These are phyloP conservation scores for Drosophila sp. DNA, from an alignment of 1,140 invertebrate species.

Conservation along the genomic window DNA sequence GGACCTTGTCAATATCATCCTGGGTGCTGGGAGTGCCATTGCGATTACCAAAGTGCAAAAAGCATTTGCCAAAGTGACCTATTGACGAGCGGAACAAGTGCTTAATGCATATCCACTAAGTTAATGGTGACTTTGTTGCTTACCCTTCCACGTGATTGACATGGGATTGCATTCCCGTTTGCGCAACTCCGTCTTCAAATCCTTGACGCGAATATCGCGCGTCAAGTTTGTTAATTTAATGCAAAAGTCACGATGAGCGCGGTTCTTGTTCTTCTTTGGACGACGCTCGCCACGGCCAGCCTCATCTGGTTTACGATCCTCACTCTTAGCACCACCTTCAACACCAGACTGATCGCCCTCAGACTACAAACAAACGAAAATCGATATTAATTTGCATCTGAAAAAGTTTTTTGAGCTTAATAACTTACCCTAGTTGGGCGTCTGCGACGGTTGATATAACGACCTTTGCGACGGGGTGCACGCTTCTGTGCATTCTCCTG, in stretches of 20 bases:
- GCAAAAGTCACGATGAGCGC: conserved; percentile 84
- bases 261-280: conserved; percentile 64
- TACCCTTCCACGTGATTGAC: conserved; percentile 85
- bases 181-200: conserved; percentile 85
- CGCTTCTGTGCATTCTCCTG: conserved; percentile 74
- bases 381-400: too few relatives aligned
- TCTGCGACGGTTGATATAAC: conserved; percentile 72
- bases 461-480: conserved; percentile 69
- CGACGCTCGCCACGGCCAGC: conserved; percentile 62
- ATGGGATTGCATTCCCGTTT: conserved; percentile 86
- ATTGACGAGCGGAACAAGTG: neutral
- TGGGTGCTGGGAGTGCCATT: conserved; percentile 78
- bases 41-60: conserved; percentile 86
- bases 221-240: conserved; percentile 86
- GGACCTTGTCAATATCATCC: conserved; percentile 84
- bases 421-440: conserved; percentile 72
- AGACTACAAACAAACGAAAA: conserved; percentile 49
- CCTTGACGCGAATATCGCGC: conserved; percentile 85
- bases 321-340: conserved; percentile 75
- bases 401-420: neutral
- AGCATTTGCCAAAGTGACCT: conserved; percentile 85
- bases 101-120: neutral
- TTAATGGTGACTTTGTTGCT: neutral
- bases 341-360: conserved; percentile 80
- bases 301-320: conserved; percentile 73